Evolutionary conservation across 2,888 invertebrate species (phyloP).

Genomic region (Sinelater perroti): DNA sequence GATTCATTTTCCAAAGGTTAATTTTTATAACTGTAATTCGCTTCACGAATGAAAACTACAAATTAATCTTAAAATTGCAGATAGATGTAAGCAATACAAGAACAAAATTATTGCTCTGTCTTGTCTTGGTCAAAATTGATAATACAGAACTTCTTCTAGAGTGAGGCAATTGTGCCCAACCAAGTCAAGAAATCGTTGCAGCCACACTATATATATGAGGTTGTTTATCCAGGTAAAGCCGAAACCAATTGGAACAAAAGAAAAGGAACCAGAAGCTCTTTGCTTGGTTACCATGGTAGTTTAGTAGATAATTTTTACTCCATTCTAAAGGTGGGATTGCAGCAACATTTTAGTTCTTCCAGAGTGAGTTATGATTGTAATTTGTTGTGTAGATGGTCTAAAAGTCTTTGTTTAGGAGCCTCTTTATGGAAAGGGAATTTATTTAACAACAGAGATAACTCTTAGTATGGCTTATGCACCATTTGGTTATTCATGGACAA

Average conservation of each 20-base stretch:
- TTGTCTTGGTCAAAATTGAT: too few species aligned
- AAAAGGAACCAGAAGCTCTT: constrained; percentile 65
- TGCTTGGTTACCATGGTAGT: constrained; percentile 81
- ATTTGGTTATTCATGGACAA: constrained; percentile 78
- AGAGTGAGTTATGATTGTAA: constrained; percentile 39
- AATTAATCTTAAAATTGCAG: too few species aligned
- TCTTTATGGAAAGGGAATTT: constrained; percentile 77
- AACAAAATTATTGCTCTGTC: too few species aligned
- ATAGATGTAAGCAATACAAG: too few species aligned
- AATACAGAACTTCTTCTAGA: constrained; percentile 39
- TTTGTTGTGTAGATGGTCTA: not conserved
- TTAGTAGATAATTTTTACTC: constrained; percentile 84
- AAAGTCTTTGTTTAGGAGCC: constrained; percentile 68
- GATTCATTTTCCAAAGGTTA: too few species aligned
- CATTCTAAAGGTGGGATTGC: constrained; percentile 79
- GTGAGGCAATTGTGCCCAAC: constrained; percentile 40
- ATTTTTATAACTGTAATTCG: too few species aligned
- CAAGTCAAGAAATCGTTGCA: constrained; percentile 40
- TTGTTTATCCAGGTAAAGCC: constrained; percentile 64
- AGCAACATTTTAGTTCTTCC: constrained; percentile 69
- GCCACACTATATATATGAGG: constrained; percentile 77
- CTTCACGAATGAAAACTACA: too few species aligned
- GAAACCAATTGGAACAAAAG: constrained; percentile 70
- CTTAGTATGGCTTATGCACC: constrained; percentile 78
- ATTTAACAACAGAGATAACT: constrained; percentile 77